Evolutionary conservation across 2,113 vertebrate genomes (phyloP), one percentile per base, ranked within the genome.

Genomic region (Cyphomyrus plagiostoma): DNA sequence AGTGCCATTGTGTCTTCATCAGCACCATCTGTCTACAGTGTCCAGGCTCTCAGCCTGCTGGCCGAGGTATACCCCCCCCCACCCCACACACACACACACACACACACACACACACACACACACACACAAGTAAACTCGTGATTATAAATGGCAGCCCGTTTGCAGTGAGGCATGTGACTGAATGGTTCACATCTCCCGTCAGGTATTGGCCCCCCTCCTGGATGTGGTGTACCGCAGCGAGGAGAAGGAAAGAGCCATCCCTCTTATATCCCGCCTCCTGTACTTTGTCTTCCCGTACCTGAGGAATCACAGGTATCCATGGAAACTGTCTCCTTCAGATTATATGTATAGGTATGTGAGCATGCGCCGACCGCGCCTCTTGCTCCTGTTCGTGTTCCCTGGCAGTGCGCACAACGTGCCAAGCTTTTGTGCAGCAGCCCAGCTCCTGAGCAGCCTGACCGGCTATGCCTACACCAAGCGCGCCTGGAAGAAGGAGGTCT

Each of bases 151-250:
- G 8, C 26, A 74, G 19, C 66, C 5, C 66, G 11, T 74, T 30
- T 9, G 0, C 4, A 11, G 13, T 17, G 70, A 77, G 88, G 8
- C n/a, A 26, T 62, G 6, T 82, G 8, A 49, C 99, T 88, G 46
- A 56, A 11, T 21, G 52, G 45, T 42, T 87, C 5, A 7, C n/a
- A 23, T 56, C 86, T 26, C 15, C 83, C 82, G 46, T 26, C 53
- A 99, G 98, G 95, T 98, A 10, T 93, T 99, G 93, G 98, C 98
- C 13, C 97, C 96, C 1, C 97, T 99, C 86, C 94, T 99, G 93
- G 98, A 99, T 93, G 96, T 99, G 98, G 97, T 99, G 1, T 99
- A 98, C 90, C 97, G 98, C 74, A 99, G 98, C 0, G 98, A 99
- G 0, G 98, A 99, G 94, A 99, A 99, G 91, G 98, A 99, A 91